Evolutionary conservation across 2,797 vertebrate genomes (phyloP), one percentile per base, ranked within the genome.

Genomic region (Myripristis jacobus): DNA sequence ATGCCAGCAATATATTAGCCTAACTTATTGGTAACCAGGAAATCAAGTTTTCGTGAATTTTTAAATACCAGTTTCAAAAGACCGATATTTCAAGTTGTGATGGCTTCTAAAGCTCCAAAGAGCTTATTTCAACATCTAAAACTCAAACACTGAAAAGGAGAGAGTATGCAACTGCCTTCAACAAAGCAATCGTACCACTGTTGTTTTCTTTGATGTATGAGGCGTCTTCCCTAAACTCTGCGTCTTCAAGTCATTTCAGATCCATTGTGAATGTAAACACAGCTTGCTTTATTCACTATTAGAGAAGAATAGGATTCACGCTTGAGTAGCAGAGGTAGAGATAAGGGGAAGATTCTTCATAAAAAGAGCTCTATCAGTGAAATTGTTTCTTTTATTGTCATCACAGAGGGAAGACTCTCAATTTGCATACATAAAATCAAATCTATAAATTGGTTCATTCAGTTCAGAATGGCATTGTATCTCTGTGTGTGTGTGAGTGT

Each of bases 361-460:
- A n/a, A 57, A 31, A 66, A 34, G 25, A 43, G 50, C 18, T 61
- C 66, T 63, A 54, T 56, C 22, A 34, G 21, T 62, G 54, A 38
- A 25, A 70, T 21, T 27, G 13, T 65, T 58, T 50, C 4, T 54
- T 50, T 54, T 46, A 29, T 55, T 18, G 43, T 16, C 38, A 47
- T 59, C 34, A 46, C 43, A 68, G 16, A 48, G 7, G 27, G 12
- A 60, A 44, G 21, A n/a, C 3, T 34, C 12, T 0, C 0, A 6
- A 69, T 69, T 65, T 65, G 53, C 54, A 61, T 63, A 50, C 43
- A 50, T 59, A 53, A 36, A 71, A 57, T 62, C 63, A 9, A 61
- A 68, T 72, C 64, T 57, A 38, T 9, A 34, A 61, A 53, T 27
- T 15, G 19, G 12, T 52, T 29, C 60, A 15, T 10, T 25, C 54